A percentile compares a stretch with the other conserved stretches of the same genome.
These are phyloP conservation scores for Sander lucioperca DNA, from an alignment of 2,113 vertebrate species.

Conservation along the genomic window DNA sequence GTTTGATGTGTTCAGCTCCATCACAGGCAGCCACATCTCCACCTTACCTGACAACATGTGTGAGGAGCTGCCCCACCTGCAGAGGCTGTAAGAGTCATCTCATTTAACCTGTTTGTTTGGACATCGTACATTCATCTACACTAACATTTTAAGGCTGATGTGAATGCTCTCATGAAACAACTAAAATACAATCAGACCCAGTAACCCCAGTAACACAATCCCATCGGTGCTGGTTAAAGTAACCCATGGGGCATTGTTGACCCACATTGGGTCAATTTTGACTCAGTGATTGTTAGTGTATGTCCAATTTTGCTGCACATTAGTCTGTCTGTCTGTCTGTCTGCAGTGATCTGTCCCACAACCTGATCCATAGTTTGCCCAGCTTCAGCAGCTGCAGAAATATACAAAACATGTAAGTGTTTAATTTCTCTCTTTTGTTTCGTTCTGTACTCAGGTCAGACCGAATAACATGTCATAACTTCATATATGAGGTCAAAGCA, in stretches of 20 bases:
- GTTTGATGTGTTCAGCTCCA: neutral
- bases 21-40: neutral
- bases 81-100: neutral
- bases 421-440: neutral
- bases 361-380: neutral
- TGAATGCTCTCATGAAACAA: neutral
- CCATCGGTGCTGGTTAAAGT: no score
- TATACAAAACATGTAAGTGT: neutral
- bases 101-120: neutral
- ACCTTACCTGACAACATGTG: slow-evolving; percentile 1
- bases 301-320: no score
- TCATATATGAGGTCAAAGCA: neutral
- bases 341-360: slow-evolving; percentile 2
- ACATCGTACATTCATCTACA: neutral
- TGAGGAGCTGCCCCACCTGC: slow-evolving; percentile 1
- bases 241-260: no score
- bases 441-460: neutral
- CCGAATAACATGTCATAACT: neutral
- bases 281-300: neutral
- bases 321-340: neutral
- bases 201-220: no score
- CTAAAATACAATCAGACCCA: neutral
- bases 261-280: no score
- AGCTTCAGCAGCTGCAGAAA: neutral
- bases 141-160: neutral